These are phyloP conservation scores for Caenorhabditis brenneri DNA, from an alignment of 1,140 invertebrate species.

Conservation along the genomic window DNA sequence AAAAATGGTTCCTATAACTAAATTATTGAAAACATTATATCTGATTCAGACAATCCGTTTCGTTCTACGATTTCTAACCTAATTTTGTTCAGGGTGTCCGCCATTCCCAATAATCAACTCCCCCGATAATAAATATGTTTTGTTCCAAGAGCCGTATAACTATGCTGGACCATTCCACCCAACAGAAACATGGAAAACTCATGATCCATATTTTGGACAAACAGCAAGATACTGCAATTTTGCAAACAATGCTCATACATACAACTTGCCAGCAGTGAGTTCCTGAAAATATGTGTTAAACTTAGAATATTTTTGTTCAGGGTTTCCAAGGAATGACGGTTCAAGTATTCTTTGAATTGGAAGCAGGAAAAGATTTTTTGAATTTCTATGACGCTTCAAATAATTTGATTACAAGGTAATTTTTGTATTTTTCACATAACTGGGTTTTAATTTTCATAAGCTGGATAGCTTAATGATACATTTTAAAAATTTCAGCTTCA, in stretches of 20 bases:
- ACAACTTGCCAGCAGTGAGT: background rate
- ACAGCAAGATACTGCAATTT: background rate
- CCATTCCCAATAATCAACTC: background rate
- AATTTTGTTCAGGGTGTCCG: background rate
- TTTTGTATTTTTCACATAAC: too few species aligned
- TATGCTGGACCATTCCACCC: background rate
- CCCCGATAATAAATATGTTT: background rate
- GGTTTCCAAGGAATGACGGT: background rate
- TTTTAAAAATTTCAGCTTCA: background rate
- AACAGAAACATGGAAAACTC: background rate
- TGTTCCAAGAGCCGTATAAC: background rate
- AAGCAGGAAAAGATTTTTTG: conserved; percentile 23
- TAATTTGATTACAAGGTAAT: background rate
- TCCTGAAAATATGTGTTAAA: background rate
- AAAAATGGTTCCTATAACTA: background rate
- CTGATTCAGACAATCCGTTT: too few species aligned
- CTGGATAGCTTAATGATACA: background rate
- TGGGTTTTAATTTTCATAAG: background rate
- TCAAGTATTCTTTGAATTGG: background rate
- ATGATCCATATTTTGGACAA: background rate
- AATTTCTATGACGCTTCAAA: conserved; percentile 15
- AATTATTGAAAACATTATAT: background rate
- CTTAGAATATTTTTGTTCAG: background rate
- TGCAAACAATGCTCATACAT: background rate
- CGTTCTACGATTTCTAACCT: too few species aligned